Evolutionary conservation across 2,797 vertebrate species (phyloP).

Genomic region (Knipowitschia caucasica): DNA sequence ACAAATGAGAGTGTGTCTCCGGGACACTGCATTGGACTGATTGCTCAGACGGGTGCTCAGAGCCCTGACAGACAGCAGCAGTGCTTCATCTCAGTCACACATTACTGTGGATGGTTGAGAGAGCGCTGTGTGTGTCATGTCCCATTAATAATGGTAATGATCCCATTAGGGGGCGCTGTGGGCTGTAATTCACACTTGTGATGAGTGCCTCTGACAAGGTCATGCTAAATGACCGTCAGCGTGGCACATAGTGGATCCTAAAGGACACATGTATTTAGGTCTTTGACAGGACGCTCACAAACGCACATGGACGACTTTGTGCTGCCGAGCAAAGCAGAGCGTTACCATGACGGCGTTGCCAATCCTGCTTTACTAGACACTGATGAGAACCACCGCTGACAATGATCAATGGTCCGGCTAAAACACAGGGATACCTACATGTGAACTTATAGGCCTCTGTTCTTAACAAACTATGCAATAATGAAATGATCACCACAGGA

Average conservation of each 20-base stretch:
- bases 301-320: constrained; percentile 5
- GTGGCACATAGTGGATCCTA: constrained; percentile 40
- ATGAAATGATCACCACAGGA: not conserved
- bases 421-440: not conserved
- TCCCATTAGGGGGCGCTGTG: constrained; percentile 56
- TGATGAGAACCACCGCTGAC: not conserved
- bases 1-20: constrained; percentile 39
- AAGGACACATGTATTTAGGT: constrained; percentile 34
- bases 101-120: constrained; percentile 51
- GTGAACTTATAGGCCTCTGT: not conserved
- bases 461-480: not conserved
- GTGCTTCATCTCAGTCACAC: constrained; percentile 53
- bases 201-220: constrained; percentile 67
- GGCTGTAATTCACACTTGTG: constrained; percentile 66
- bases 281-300: not conserved
- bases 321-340: not conserved
- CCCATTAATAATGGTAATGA: constrained; percentile 76
- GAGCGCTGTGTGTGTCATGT: constrained; percentile 68
- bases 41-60: constrained; percentile 26
- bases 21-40: constrained; percentile 51
- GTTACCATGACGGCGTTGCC: not conserved
- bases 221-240: constrained; percentile 56
- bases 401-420: constrained; percentile 5
- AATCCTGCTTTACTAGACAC: not conserved
- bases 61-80: constrained; percentile 39